phyloP scores from a whole-genome alignment of 2,113 vertebrate genomes.

The Tauraco erythrolophus region DNA sequence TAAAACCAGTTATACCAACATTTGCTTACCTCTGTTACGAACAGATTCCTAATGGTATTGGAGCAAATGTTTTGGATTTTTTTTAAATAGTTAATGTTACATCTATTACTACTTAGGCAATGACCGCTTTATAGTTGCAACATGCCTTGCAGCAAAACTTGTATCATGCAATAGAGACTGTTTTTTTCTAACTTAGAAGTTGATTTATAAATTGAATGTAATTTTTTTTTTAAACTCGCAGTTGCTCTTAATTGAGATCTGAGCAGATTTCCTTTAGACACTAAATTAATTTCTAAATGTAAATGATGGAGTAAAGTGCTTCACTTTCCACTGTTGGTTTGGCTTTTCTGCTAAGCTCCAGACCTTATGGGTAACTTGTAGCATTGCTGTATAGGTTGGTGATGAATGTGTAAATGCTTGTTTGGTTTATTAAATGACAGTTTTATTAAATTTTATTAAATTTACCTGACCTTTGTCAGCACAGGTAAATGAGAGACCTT shows the following conservation, averaged over 20 bases:
- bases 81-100: not conserved
- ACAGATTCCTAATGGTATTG: not conserved
- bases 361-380: not conserved
- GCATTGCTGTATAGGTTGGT: not conserved
- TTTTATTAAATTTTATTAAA: not conserved
- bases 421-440: too few species aligned
- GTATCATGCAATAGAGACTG: not conserved
- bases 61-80: not conserved
- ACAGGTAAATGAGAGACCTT: not conserved
- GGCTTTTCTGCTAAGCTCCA: not conserved
- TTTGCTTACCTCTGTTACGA: not conserved
- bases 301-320: not conserved
- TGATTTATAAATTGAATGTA: not conserved
- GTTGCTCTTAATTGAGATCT: not conserved
- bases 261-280: not conserved
- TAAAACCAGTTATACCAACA: not conserved
- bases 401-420: not conserved
- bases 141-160: not conserved
- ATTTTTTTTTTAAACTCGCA: not conserved
- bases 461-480: not conserved
- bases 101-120: not conserved
- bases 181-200: not conserved
- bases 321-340: not conserved
- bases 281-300: not conserved
- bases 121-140: not conserved